Percentiles rank a stretch among this genome's conserved stretches.
Evolutionary conservation across 2,113 vertebrate genomes (phyloP).

Genomic region (Fulica atra): DNA sequence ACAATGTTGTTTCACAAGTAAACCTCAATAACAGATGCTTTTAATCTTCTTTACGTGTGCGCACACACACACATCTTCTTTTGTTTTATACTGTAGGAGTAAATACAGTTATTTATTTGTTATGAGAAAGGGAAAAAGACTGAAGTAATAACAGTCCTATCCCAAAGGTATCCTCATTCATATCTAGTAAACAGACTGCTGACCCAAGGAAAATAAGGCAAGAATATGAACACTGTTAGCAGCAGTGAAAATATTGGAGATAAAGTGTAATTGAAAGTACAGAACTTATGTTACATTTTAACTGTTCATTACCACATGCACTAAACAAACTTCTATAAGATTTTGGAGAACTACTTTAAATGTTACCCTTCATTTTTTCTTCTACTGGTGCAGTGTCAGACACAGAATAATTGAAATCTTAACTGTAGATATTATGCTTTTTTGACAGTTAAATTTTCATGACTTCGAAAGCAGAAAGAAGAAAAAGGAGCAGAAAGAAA

Average conservation of each 20-base stretch:
- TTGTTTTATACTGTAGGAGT: not conserved
- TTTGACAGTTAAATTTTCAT: not conserved
- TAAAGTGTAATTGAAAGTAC: not conserved
- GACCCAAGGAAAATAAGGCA: not conserved
- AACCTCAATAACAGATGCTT: not conserved
- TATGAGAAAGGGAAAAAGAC: not conserved
- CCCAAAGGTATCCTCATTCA: not conserved
- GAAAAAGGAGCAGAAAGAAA: not conserved
- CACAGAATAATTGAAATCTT: not conserved
- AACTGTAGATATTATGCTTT: not conserved
- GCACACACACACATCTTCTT: not conserved
- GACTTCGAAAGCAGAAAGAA: not conserved
- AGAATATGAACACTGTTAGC: not conserved
- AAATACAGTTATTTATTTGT: not conserved
- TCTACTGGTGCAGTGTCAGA: not conserved
- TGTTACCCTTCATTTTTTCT: not conserved
- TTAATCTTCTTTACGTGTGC: not conserved
- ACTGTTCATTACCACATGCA: not conserved
- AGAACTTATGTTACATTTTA: not conserved
- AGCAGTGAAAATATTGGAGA: not conserved
- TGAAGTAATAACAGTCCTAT: not conserved
- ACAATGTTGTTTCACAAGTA: not conserved
- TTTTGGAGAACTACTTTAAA: not conserved
- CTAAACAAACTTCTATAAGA: not conserved
- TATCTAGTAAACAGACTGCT: not conserved